Conservation (phyloP, 1,140 invertebrate species). For the Brachionus calyciflorus region DNA sequence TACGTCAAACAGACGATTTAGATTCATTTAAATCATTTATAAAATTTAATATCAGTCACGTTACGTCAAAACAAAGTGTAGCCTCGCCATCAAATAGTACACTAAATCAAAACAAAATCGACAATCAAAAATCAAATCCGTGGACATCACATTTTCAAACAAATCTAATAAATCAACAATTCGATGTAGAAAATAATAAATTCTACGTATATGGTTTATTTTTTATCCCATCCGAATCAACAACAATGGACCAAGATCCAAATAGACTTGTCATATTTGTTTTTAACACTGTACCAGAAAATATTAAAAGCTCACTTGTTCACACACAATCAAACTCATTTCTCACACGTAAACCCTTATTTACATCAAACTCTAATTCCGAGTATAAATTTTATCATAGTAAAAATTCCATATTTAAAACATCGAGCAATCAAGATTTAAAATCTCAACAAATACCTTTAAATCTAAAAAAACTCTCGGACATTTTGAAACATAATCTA, state of each 20-base stretch:
- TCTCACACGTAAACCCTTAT: constrained; percentile 25
- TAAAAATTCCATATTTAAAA: constrained; percentile 9
- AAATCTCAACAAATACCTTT: not conserved
- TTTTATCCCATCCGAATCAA: not conserved
- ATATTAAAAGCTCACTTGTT: not conserved
- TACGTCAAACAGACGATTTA: not conserved
- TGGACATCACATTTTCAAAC: not conserved
- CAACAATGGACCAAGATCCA: not conserved
- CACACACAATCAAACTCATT: constrained; percentile 9
- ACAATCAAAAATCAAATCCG: not conserved
- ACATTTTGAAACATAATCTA: not conserved
- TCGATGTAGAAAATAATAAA: constrained; percentile 26
- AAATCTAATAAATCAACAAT: not conserved
- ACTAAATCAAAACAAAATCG: not conserved
- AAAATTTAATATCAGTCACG: not conserved
- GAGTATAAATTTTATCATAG: constrained; percentile 28
- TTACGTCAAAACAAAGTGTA: not conserved
- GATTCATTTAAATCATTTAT: constrained; percentile 20
- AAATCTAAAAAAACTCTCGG: not conserved
- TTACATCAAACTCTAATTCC: not conserved
- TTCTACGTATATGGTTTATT: constrained; percentile 32
- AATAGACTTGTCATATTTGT: constrained; percentile 20
- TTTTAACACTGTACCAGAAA: constrained; percentile 28
- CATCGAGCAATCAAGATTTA: not conserved
- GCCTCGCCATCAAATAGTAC: not conserved